Percentiles rank a stretch among this genome's conserved stretches.
Evolutionary conservation across 2,888 invertebrate species (phyloP).

Genomic region (Drosophila kanekoi): DNA sequence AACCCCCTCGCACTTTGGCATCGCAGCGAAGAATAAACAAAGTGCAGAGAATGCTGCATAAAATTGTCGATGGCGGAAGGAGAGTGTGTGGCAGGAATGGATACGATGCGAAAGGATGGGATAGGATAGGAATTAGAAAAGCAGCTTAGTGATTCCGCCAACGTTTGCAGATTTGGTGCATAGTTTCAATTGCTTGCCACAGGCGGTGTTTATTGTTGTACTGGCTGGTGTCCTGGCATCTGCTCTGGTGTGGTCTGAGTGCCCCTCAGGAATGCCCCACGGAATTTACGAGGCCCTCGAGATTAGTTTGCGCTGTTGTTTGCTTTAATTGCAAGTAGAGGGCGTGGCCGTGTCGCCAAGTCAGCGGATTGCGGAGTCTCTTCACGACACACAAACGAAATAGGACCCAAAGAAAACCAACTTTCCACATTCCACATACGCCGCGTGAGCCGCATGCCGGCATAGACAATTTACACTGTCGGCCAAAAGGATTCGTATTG

Average conservation of each 20-base stretch:
- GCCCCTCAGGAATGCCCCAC: constrained; percentile 68
- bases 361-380: constrained; percentile 61
- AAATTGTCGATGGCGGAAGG: not conserved
- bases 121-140: constrained; percentile 67
- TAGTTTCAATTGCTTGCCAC: constrained; percentile 69
- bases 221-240: constrained; percentile 25
- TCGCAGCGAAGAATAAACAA: constrained; percentile 51
- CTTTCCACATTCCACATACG: constrained; percentile 58
- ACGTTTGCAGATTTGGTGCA: constrained; percentile 73
- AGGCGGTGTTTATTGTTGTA: constrained; percentile 36
- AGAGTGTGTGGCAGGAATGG: not conserved
- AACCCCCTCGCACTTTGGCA: constrained; percentile 48
- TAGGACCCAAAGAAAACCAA: constrained; percentile 20
- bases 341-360: constrained; percentile 74
- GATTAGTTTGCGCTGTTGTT: constrained; percentile 75
- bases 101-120: constrained; percentile 3
- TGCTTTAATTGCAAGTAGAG: constrained; percentile 72
- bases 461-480: constrained; percentile 14
- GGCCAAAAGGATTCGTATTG: constrained; percentile 22
- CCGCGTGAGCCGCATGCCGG: constrained; percentile 29
- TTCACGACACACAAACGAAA: constrained; percentile 19
- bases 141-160: constrained; percentile 72
- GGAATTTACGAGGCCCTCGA: constrained; percentile 79
- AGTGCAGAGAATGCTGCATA: constrained; percentile 14
- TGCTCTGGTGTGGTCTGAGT: constrained; percentile 11